Conservation (phyloP, 2,888 invertebrate genomes). For the Macropis europaea region DNA sequence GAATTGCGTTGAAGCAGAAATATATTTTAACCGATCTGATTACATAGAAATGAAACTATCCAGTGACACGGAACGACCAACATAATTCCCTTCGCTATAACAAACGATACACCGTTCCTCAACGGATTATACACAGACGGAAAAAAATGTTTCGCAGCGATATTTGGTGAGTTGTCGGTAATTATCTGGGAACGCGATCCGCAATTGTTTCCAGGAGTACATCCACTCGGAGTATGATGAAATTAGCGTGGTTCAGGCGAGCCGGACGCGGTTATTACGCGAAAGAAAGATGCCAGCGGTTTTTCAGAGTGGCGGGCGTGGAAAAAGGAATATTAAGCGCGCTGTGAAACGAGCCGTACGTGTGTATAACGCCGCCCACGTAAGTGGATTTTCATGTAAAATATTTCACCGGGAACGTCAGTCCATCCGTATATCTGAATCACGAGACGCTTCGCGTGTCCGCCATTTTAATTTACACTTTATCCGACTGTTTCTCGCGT, state of each 20-base stretch:
- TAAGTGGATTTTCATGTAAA: conserved; percentile 62
- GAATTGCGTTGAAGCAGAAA: no score
- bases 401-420: conserved; percentile 52
- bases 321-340: conserved; percentile 51
- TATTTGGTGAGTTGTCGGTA: no score
- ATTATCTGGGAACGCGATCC: no score
- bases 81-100: no score
- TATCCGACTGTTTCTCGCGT: neutral
- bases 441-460: conserved; percentile 24
- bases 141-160: no score
- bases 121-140: no score
- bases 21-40: no score
- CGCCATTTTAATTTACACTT: conserved; percentile 44
- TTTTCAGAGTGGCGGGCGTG: conserved; percentile 41
- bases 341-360: conserved; percentile 33
- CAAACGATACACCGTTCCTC: no score
- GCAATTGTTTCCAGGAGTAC: no score
- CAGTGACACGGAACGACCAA: no score
- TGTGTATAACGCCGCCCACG: conserved; percentile 40
- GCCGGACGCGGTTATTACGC: conserved; percentile 36
- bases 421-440: conserved; percentile 42
- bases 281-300: conserved; percentile 38
- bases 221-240: conserved; percentile 25
- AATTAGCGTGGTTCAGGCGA: conserved; percentile 18
- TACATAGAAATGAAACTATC: no score